Evolutionary conservation across 2,888 invertebrate genomes (phyloP).

Genomic region (Microdon myrmicae): DNA sequence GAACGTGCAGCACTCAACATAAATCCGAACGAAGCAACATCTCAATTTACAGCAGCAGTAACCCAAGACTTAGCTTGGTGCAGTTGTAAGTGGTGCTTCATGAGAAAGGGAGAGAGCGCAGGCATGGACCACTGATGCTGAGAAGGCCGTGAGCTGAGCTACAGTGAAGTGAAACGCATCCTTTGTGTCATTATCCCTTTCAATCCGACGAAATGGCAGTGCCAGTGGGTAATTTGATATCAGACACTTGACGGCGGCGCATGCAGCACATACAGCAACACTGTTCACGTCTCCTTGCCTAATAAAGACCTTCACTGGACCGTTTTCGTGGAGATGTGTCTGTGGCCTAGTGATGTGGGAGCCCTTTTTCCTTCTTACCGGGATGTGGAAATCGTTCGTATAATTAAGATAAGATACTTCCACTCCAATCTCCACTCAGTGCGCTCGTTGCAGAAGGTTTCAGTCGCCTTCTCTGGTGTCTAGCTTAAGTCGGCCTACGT

Average conservation of each 20-base stretch:
- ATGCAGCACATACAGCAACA: slow-evolving; percentile 37
- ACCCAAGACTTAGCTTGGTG: slow-evolving; percentile 34
- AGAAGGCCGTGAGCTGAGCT: slow-evolving; percentile 3
- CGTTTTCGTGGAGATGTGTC: too few species aligned
- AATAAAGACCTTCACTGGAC: slow-evolving; percentile 46
- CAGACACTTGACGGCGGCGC: slow-evolving; percentile 47
- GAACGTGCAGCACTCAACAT: slow-evolving; percentile 48
- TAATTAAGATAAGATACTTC: slow-evolving; percentile 50
- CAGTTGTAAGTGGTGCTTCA: slow-evolving; percentile 25
- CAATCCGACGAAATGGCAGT: slow-evolving; percentile 52
- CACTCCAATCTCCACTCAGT: slow-evolving; percentile 30
- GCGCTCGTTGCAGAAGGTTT: too few species aligned
- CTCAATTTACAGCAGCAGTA: slow-evolving; percentile 50
- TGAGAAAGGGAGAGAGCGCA: slow-evolving; percentile 3
- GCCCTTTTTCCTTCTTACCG: slow-evolving; percentile 30
- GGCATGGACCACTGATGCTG: too few species aligned
- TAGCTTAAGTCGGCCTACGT: slow-evolving; percentile 26
- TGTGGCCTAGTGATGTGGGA: slow-evolving; percentile 21
- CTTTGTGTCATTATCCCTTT: slow-evolving; percentile 53
- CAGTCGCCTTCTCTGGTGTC: slow-evolving; percentile 4
- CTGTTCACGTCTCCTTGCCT: slow-evolving; percentile 34
- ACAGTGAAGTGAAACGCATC: slow-evolving; percentile 40
- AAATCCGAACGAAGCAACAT: slow-evolving; percentile 49
- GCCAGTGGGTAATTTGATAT: slow-evolving; percentile 51
- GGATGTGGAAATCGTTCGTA: slow-evolving; percentile 39